Conservation (phyloP, 2,113 vertebrate genomes). For the Aspiorhynchus laticeps region DNA sequence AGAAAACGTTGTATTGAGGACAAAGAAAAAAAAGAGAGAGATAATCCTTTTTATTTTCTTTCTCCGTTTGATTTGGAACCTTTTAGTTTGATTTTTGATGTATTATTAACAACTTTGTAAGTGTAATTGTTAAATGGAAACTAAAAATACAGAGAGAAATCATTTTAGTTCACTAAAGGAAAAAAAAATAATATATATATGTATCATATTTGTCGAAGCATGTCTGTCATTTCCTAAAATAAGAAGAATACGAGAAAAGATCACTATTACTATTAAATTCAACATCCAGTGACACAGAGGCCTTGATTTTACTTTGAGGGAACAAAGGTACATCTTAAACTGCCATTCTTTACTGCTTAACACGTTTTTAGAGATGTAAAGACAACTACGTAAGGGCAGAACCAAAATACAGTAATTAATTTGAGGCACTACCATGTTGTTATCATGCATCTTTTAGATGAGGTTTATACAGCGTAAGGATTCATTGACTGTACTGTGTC, state of each 20-base stretch:
- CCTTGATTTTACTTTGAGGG: conserved; percentile 81
- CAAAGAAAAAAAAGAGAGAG: conserved; percentile 46
- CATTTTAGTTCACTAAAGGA: conserved; percentile 71
- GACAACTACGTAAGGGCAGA: conserved; percentile 68
- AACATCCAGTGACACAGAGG: conserved; percentile 82
- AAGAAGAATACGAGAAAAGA: conserved; percentile 75
- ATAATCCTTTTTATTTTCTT: conserved; percentile 60
- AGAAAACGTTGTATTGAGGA: conserved; percentile 34
- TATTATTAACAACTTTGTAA: conserved; percentile 90
- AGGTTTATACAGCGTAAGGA: conserved; percentile 71
- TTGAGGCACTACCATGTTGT: background rate
- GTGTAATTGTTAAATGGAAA: conserved; percentile 88
- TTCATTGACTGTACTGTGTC: conserved; percentile 68
- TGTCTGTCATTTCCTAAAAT: conserved; percentile 90
- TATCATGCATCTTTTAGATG: conserved; percentile 50
- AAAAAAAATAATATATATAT: conserved; percentile 70
- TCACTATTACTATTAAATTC: conserved; percentile 76
- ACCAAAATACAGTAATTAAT: conserved; percentile 22
- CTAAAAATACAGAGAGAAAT: conserved; percentile 71
- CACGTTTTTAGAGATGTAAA: conserved; percentile 72
- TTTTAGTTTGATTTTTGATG: conserved; percentile 79
- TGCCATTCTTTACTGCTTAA: conserved; percentile 77
- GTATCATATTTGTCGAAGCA: conserved; percentile 87
- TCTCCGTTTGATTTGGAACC: conserved; percentile 73
- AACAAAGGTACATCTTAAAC: conserved; percentile 80